Base-by-base conservation (phyloP, 2,888 invertebrate genomes). In the Monopis laevigella region DNA sequence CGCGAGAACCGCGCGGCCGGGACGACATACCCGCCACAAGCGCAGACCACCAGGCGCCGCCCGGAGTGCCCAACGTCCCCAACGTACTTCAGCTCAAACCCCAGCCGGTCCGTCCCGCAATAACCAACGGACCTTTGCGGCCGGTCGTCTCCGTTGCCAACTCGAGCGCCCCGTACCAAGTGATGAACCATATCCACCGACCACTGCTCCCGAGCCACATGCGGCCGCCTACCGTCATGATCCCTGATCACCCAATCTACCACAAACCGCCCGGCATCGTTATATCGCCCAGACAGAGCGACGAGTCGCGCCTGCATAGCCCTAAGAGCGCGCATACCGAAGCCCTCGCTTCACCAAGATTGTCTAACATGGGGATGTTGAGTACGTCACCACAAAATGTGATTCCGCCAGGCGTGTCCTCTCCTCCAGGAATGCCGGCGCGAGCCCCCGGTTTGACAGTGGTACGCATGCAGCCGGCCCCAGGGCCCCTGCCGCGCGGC, bases 141-240 rank as follows among this genome's bases (percentile, higher is more conserved):
- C n/a, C n/a, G n/a, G n/a, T n/a, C n/a, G n/a, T n/a, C n/a, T n/a
- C n/a, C n/a, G n/a, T n/a, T n/a, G n/a, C n/a, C n/a, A n/a, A n/a
- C n/a, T 59, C 72, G 8, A 59, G 52, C 49, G 54, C 74, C 13
- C 73, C 78, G 8, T 80, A 73, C 56, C 80, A 80, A 57, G 74
- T 80, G 24, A 66, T 78, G 28, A 78, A 71, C 52, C 75, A 72
- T 46, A 64, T 70, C 44, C 71, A 67, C 44, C 65, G 74, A 45
- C 66, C 65, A 27, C 55, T 58, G 13, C 53, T 70, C 73, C 43
- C 68, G 55, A 52, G 70, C 6, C 83, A 75, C 47, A 78, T 86
- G 64, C 88, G 87, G 52, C 82, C 88, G 10, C 82, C 88, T 3
- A 86, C 86, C 1, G 87, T 88, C 11, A 87, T 86, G 51, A 84